These are phyloP conservation scores for Pelobates fuscus DNA, from an alignment of 2,113 vertebrate genomes.

Conservation along the genomic window DNA sequence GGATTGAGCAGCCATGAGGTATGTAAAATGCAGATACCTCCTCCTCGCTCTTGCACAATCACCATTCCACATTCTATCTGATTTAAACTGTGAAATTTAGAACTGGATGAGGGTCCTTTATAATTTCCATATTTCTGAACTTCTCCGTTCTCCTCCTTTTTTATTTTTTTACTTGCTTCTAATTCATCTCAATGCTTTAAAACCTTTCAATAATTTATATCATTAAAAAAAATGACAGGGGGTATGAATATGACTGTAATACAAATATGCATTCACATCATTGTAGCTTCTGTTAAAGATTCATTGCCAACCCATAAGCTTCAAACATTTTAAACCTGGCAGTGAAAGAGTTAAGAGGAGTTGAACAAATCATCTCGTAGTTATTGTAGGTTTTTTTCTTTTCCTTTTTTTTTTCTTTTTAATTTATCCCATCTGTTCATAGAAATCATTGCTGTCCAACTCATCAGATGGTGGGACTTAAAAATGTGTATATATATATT, in stretches of 20 bases:
- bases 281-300: conserved; percentile 6
- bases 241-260: conserved; percentile 18
- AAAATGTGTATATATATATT: no score
- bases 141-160: neutral
- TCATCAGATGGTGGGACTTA: no score
- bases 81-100: conserved; percentile 29
- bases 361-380: no score
- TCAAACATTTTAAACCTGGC: neutral
- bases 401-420: no score
- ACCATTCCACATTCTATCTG: neutral
- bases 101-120: conserved; percentile 15
- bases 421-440: no score
- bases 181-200: neutral
- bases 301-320: no score
- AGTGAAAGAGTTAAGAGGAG: no score
- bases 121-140: neutral
- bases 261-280: neutral
- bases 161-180: neutral
- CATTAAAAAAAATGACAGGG: conserved; percentile 17
- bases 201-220: conserved; percentile 16
- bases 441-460: no score
- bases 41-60: neutral
- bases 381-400: no score
- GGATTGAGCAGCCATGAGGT: neutral
- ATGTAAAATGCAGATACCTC: conserved; percentile 10